A percentile compares a stretch with the other conserved stretches of the same genome.
These are phyloP conservation scores for Actinostola sp. DNA, from an alignment of 92 coral and sea anemone species.

Conservation along the genomic window DNA sequence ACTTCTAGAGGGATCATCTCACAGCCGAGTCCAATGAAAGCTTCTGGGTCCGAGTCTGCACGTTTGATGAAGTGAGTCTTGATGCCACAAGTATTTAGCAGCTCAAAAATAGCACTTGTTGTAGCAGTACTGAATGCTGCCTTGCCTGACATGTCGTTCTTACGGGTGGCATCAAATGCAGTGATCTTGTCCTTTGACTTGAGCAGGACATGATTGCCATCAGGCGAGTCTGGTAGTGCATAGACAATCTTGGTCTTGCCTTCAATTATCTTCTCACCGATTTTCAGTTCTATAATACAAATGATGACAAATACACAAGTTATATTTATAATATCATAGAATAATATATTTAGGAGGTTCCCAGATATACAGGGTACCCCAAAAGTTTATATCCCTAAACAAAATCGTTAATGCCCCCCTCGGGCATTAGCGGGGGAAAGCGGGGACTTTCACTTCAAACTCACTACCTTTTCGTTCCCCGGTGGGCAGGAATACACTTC, in stretches of 20 bases:
- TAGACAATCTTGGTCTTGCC: conserved; percentile 94
- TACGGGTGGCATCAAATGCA: conserved; percentile 96
- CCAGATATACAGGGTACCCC: too few species aligned
- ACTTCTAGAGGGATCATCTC: conserved; percentile 98
- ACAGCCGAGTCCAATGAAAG: conserved; percentile 82
- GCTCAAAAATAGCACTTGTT: conserved; percentile 87
- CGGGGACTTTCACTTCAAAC: too few species aligned
- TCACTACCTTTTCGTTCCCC: too few species aligned
- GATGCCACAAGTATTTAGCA: conserved; percentile 88
- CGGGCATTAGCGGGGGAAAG: too few species aligned
- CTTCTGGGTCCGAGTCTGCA: conserved; percentile 69
- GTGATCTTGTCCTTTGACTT: conserved; percentile 95
- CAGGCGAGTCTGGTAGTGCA: conserved; percentile 93
- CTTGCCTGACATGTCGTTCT: conserved; percentile 89
- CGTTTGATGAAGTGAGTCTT: conserved; percentile 86
- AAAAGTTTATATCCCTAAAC: too few species aligned
- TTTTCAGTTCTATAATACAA: conserved; percentile 76
- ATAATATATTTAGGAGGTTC: too few species aligned
- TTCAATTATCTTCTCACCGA: conserved; percentile 86
- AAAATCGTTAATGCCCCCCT: too few species aligned
- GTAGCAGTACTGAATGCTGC: conserved; percentile 89
- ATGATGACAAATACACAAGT: too few species aligned
- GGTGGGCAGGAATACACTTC: too few species aligned
- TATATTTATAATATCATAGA: too few species aligned
- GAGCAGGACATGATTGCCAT: conserved; percentile 86